Base-by-base conservation (phyloP, 2,888 invertebrate species). In the Agrotis ipsilon region DNA sequence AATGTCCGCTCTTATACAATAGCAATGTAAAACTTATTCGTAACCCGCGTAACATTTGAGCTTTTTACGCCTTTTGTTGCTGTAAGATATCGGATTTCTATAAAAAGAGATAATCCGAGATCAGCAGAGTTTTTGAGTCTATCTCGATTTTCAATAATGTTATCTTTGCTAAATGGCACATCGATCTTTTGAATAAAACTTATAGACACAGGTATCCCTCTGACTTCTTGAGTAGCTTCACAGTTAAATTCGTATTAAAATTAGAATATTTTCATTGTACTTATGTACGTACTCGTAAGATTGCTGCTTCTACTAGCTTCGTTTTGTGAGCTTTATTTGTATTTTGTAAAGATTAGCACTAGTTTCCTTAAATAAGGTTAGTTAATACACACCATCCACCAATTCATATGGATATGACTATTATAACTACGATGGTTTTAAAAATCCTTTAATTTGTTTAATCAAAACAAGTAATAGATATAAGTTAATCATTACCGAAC, bases 1-100 rank as follows among this genome's bases (percentile, higher is more conserved):
- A 85, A 91, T 91, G 94, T 95, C 94, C 95, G 95, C 84, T 80
- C 11, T 75, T 67, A 88, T 89, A 92, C 92, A 93, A 94, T 85
- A 82, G 88, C 85, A 85, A 91, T 90, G 83, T 88, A 90, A 90
- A 89, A 89, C 88, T 89, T 88, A 88, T 90, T 86, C 83, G 88
- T 88, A 87, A 89, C 90, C 84, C 72, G 78, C 84, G 87, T 80
- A 82, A 86, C 86, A 87, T 89, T 83, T 84, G 84, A 86, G 86
- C 86, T 91, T 91, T 92, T 92, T 90, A 89, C 62, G 66, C 70
- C 81, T 85, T 89, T 92, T 89, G 87, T 88, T 75, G 46, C 14
- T 9, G 54, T 59, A 81, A 55, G 66, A 85, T 87, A 91, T 93
- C 92, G 75, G 78, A 80, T 93, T 91, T 84, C 93, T 51, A 77